A percentile compares a stretch with the other conserved stretches of the same genome.
phyloP scores from a whole-genome alignment of 2,797 vertebrate genomes.

The Gouania willdenowi region DNA sequence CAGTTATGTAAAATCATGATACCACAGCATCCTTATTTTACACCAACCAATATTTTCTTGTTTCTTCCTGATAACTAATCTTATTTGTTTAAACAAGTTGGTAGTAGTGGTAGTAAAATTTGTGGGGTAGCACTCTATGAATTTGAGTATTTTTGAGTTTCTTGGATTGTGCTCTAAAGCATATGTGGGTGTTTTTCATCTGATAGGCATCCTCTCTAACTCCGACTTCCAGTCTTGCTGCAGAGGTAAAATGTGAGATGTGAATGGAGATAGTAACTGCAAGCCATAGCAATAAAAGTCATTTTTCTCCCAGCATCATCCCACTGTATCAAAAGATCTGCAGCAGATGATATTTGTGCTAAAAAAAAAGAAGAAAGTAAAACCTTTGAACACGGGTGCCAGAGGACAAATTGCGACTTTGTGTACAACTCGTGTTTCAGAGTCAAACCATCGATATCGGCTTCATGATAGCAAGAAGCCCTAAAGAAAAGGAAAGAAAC shows the following conservation, averaged over 20 bases:
- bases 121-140: no score
- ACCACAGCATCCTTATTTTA: no score
- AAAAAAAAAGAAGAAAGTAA: neutral
- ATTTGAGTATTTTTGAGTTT: no score
- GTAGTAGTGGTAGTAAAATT: no score
- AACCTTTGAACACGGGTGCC: no score
- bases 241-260: constrained; percentile 23
- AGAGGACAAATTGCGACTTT: constrained; percentile 37
- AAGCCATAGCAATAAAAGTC: constrained; percentile 29
- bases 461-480: constrained; percentile 14
- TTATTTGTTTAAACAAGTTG: no score
- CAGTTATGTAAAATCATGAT: no score
- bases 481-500: constrained; percentile 28
- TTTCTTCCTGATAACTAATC: no score
- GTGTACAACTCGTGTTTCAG: no score
- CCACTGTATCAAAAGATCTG: constrained; percentile 14
- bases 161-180: no score
- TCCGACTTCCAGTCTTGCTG: constrained; percentile 11
- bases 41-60: no score
- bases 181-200: constrained; percentile 12
- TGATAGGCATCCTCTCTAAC: constrained; percentile 21
- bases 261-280: constrained; percentile 19
- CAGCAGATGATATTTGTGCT: constrained; percentile 12
- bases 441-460: constrained; percentile 22
- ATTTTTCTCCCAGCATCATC: constrained; percentile 29